Evolutionary conservation across 2,888 invertebrate genomes (phyloP).

Genomic region (Xanthostigma xanthostigma): DNA sequence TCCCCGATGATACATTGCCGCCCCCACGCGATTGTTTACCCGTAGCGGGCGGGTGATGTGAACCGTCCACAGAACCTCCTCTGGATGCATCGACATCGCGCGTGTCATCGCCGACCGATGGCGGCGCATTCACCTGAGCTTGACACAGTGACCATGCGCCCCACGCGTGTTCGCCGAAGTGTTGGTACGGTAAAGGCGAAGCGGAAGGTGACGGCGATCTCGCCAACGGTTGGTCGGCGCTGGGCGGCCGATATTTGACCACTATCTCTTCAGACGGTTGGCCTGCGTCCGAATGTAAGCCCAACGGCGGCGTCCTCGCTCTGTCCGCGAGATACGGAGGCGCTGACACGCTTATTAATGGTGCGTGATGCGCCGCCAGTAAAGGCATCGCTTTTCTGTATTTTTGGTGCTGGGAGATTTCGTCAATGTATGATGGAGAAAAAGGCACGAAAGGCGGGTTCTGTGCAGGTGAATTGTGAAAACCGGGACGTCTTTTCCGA

Average conservation of each 20-base stretch:
- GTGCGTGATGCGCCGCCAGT: constrained; percentile 43
- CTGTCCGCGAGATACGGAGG: constrained; percentile 53
- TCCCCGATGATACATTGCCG: background rate
- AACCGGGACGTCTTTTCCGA: constrained; percentile 71
- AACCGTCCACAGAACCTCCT: constrained; percentile 10
- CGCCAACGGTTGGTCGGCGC: constrained; percentile 44
- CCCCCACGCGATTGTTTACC: background rate
- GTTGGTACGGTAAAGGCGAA: constrained; percentile 20
- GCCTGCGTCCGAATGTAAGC: constrained; percentile 26
- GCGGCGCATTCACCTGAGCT: constrained; percentile 39
- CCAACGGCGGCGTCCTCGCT: constrained; percentile 41
- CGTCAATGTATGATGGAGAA: constrained; percentile 59
- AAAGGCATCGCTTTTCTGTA: constrained; percentile 40
- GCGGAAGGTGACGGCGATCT: constrained; percentile 26
- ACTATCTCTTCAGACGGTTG: constrained; percentile 36
- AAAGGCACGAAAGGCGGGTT: constrained; percentile 78
- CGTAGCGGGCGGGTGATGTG: background rate
- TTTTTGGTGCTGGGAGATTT: constrained; percentile 42
- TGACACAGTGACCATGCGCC: constrained; percentile 50
- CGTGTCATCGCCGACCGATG: constrained; percentile 13
- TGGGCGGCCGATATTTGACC: constrained; percentile 49
- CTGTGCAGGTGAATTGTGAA: constrained; percentile 75
- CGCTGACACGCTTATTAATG: constrained; percentile 50
- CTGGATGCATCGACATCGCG: constrained; percentile 23
- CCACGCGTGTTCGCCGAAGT: constrained; percentile 36